phyloP scores from a whole-genome alignment of 2,113 vertebrate species.

The Delphinus delphis region DNA sequence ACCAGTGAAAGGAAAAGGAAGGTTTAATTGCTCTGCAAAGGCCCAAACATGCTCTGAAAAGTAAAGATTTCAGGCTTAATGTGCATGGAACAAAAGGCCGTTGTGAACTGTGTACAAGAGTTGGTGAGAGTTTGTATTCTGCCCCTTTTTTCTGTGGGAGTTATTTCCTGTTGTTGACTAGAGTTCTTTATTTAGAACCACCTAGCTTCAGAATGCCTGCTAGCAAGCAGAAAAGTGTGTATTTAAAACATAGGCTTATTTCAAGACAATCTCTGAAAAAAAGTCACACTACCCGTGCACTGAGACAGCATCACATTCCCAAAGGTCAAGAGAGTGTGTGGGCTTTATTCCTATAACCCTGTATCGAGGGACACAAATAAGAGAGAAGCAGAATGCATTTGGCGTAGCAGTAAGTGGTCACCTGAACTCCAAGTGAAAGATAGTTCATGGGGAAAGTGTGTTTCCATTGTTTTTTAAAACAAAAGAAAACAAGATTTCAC shows the following conservation, averaged over 20 bases:
- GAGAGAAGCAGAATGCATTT: not conserved
- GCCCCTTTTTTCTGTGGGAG: slow-evolving; percentile 95
- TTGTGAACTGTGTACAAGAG: slow-evolving; percentile 92
- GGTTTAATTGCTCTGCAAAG: slow-evolving; percentile 74
- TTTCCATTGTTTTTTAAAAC: slow-evolving; percentile 37
- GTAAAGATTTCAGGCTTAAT: slow-evolving; percentile 81
- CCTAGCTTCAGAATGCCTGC: slow-evolving; percentile 91
- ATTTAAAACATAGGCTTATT: slow-evolving; percentile 83
- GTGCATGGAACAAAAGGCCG: slow-evolving; percentile 87
- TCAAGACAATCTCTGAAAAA: slow-evolving; percentile 78
- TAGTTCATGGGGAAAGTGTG: not conserved
- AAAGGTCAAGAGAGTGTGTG: slow-evolving; percentile 51
- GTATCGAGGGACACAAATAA: not conserved
- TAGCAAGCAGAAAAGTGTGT: slow-evolving; percentile 80
- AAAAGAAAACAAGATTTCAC: not conserved
- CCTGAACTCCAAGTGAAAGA: slow-evolving; percentile 39
- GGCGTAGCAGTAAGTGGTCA: slow-evolving; percentile 5
- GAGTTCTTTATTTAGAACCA: slow-evolving; percentile 99
- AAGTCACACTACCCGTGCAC: slow-evolving; percentile 50
- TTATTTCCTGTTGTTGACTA: slow-evolving; percentile 99
- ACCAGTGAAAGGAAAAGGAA: slow-evolving; percentile 46
- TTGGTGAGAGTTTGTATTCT: slow-evolving; percentile 93
- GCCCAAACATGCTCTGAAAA: slow-evolving; percentile 77
- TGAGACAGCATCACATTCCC: not conserved
- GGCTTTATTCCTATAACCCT: slow-evolving; percentile 7